phyloP scores from a whole-genome alignment of 2,888 invertebrate species.

The Scaptodrosophila latifasciaeformis region DNA sequence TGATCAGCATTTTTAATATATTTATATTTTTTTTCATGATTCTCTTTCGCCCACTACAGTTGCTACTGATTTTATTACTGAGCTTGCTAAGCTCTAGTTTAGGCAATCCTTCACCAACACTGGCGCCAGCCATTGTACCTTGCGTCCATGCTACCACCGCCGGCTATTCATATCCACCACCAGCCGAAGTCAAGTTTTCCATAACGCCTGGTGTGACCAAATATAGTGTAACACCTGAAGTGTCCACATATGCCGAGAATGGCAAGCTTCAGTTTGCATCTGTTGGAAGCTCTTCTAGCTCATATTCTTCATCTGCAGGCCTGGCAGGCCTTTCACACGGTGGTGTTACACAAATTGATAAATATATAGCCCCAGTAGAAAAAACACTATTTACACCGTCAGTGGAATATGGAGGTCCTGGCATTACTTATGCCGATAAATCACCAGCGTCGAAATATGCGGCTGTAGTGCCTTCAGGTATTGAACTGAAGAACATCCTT shows the following conservation, averaged over 20 bases:
- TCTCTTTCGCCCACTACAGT: too few relatives aligned
- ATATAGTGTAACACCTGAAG: conserved; percentile 63
- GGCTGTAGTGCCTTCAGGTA: conserved; percentile 75
- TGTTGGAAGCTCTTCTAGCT: conserved; percentile 60
- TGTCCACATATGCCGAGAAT: conserved; percentile 67
- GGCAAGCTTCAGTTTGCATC: conserved; percentile 74
- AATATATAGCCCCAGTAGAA: conserved; percentile 62
- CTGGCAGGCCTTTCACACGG: conserved; percentile 63
- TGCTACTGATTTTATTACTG: conserved; percentile 60
- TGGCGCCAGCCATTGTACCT: conserved; percentile 59
- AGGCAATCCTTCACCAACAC: conserved; percentile 55
- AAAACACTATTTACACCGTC: conserved; percentile 61
- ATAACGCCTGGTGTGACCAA: conserved; percentile 69
- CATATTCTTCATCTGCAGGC: conserved; percentile 65
- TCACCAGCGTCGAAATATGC: conserved; percentile 74
- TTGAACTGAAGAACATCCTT: conserved; percentile 78
- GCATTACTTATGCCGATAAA: conserved; percentile 71
- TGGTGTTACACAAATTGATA: conserved; percentile 52
- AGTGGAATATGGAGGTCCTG: conserved; percentile 68
- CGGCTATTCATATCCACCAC: conserved; percentile 78
- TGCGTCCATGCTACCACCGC: conserved; percentile 66
- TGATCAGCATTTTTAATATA: too few relatives aligned
- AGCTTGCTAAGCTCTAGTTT: conserved; percentile 58
- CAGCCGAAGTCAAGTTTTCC: conserved; percentile 77
- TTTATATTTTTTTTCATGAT: too few relatives aligned